phyloP scores from a whole-genome alignment of 2,113 vertebrate species.

The Syngnathus typhle region DNA sequence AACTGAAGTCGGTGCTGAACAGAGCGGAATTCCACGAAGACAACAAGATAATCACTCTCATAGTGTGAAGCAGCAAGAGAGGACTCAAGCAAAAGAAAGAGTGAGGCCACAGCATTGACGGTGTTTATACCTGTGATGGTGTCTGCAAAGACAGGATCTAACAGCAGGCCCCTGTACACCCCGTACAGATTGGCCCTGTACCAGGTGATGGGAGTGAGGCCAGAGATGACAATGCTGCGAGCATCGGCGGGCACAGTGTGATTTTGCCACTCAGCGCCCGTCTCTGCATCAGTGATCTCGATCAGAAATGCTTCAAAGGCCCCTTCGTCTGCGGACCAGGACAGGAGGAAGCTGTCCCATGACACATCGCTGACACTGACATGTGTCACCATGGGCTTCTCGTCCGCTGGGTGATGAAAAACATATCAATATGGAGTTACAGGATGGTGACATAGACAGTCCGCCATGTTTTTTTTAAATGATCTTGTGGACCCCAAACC shows the following conservation, averaged over 20 bases:
- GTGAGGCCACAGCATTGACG: constrained; percentile 13
- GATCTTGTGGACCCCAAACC: no score
- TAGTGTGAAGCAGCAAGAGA: constrained; percentile 19
- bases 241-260: constrained; percentile 71
- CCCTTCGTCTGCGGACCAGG: constrained; percentile 78
- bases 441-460: constrained; percentile 17
- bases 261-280: constrained; percentile 56
- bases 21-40: background rate
- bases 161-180: constrained; percentile 69
- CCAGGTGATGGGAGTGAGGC: constrained; percentile 76
- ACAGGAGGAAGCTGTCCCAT: constrained; percentile 86
- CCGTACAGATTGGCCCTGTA: constrained; percentile 79
- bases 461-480: no score
- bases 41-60: background rate
- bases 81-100: constrained; percentile 29
- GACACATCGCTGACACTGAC: constrained; percentile 74
- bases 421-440: constrained; percentile 56
- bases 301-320: constrained; percentile 80
- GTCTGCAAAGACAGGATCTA: constrained; percentile 75
- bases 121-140: constrained; percentile 75
- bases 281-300: constrained; percentile 78
- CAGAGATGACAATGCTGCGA: constrained; percentile 69
- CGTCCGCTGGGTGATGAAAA: constrained; percentile 78
- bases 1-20: constrained; percentile 1
- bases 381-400: constrained; percentile 77